Percentiles rank a stretch among this genome's conserved stretches.
These are phyloP conservation scores for Buphagus erythrorhynchus DNA, from an alignment of 2,797 vertebrate species.

Conservation along the genomic window DNA sequence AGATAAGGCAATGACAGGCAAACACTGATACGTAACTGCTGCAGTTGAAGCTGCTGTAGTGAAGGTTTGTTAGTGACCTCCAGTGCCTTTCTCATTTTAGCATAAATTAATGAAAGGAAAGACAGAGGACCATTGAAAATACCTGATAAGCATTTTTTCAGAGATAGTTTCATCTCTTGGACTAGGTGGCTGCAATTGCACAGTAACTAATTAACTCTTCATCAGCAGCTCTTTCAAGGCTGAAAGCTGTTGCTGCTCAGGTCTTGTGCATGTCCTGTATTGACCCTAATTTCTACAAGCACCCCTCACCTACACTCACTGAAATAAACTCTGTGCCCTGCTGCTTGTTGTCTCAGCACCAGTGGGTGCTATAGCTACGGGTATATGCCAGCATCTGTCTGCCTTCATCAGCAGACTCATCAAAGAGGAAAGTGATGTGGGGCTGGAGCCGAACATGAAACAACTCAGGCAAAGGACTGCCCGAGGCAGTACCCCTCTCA, in stretches of 20 bases:
- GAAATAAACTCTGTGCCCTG: background rate
- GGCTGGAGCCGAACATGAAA: background rate
- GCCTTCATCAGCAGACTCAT: background rate
- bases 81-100: background rate
- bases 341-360: constrained; percentile 37
- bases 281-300: background rate
- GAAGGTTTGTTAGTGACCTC: background rate
- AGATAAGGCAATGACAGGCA: constrained; percentile 21
- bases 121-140: background rate
- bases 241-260: background rate
- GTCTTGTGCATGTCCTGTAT: background rate
- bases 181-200: background rate
- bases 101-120: background rate
- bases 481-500: background rate
- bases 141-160: background rate
- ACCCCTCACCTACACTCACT: background rate
- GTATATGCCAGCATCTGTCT: background rate
- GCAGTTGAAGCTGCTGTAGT: background rate
- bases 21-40: background rate
- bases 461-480: accelerated
- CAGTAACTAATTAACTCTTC: background rate
- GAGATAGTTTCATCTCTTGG: background rate
- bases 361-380: constrained; percentile 61
- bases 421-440: background rate
- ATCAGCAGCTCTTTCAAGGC: background rate